Evolutionary conservation across 2,113 vertebrate species (phyloP).

Genomic region (Rhabdomys dilectus): DNA sequence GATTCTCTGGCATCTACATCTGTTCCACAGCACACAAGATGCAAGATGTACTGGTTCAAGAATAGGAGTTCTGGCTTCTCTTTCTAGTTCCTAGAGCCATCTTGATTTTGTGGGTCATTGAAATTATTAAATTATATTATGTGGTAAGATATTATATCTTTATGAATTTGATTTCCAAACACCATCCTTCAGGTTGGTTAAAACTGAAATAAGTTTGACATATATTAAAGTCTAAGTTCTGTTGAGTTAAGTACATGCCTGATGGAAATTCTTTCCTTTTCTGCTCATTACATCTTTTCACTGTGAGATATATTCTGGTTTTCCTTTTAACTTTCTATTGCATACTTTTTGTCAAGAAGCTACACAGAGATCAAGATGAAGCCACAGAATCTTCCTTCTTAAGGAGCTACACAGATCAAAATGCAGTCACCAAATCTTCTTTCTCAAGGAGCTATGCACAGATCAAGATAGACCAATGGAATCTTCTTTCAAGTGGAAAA

Average conservation of each 20-base stretch:
- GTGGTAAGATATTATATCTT: background rate
- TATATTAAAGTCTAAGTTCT: background rate
- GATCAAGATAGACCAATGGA: background rate
- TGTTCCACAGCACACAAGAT: background rate
- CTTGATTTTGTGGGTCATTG: background rate
- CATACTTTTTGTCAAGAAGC: background rate
- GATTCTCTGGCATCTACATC: background rate
- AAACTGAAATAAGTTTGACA: background rate
- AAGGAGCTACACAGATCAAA: background rate
- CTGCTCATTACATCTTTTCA: too few species aligned
- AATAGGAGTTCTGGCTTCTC: too few species aligned
- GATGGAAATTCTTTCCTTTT: background rate
- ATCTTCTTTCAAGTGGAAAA: background rate
- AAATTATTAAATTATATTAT: background rate
- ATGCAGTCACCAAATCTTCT: background rate
- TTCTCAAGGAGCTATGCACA: background rate
- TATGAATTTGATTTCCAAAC: background rate
- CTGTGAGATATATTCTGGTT: background rate
- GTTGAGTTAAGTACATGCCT: background rate
- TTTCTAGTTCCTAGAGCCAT: too few species aligned
- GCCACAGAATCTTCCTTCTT: background rate
- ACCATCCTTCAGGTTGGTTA: background rate
- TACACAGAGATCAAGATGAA: background rate
- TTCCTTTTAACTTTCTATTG: background rate
- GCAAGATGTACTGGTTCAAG: background rate